A percentile compares a stretch with the other conserved stretches of the same genome.
Conservation (phyloP, 1,140 invertebrate species). For the Drosophila virilis region DNA sequence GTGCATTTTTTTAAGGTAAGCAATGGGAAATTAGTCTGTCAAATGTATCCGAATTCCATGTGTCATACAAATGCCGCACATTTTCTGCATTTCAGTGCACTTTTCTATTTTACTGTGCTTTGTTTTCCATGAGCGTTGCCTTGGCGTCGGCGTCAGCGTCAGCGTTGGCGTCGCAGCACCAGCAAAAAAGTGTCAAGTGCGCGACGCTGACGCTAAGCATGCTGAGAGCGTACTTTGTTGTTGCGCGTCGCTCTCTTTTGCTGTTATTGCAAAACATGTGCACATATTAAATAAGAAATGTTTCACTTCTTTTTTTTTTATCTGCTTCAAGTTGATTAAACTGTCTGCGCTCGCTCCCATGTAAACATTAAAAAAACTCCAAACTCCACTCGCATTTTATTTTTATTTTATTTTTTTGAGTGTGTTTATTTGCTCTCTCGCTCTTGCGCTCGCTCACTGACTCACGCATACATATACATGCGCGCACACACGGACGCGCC, state of each 20-base stretch:
- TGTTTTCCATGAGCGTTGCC: slow-evolving; percentile 39
- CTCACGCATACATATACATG: slow-evolving; percentile 45
- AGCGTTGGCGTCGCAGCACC: slow-evolving; percentile 3
- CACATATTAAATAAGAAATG: slow-evolving; percentile 41
- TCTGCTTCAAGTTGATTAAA: slow-evolving; percentile 39
- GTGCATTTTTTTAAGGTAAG: slow-evolving; percentile 65
- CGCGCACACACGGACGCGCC: slow-evolving; percentile 51
- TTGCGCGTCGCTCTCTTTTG: slow-evolving; percentile 9
- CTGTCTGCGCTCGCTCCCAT: slow-evolving; percentile 20
- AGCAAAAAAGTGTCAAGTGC: slow-evolving; percentile 54
- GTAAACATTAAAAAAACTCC: slow-evolving; percentile 27
- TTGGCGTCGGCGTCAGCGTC: slow-evolving; percentile 18
- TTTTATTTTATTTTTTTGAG: slow-evolving; percentile 25
- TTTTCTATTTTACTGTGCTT: slow-evolving; percentile 32
- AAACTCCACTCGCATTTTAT: slow-evolving; percentile 11
- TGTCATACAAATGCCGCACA: slow-evolving; percentile 44
- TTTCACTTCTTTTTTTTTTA: slow-evolving; percentile 11
- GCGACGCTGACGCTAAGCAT: slow-evolving; percentile 29
- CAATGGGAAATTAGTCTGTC: slow-evolving; percentile 42
- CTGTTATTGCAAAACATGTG: slow-evolving; percentile 38
- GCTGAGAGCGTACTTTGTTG: slow-evolving; percentile 14
- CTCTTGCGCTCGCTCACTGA: slow-evolving; percentile 6
- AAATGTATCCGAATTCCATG: slow-evolving; percentile 42
- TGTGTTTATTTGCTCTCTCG: slow-evolving; percentile 6
- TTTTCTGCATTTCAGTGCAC: slow-evolving; percentile 42